Evolutionary conservation across 2,113 vertebrate genomes (phyloP), one percentile per base, ranked within the genome.

Genomic region (Tonatia bakeri): DNA sequence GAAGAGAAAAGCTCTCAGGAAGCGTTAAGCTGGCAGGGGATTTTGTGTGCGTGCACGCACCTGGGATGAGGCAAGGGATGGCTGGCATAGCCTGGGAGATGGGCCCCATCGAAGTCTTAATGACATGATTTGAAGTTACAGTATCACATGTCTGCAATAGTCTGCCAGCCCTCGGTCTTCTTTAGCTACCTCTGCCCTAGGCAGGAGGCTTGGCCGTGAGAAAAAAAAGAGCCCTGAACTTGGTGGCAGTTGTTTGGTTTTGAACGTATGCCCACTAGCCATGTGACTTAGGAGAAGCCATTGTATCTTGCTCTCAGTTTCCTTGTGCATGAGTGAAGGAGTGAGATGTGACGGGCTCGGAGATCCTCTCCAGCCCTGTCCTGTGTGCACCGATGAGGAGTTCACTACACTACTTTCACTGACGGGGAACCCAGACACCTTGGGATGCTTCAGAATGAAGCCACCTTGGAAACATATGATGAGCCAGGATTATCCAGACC

Each of bases 1-100:
- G n/a, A 65, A 94, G 67, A 95, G 95, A 96, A 97, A 92, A 96
- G 93, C 72, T 96, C 96, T 91, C n/a, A 5, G 72, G 43, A 97
- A 93, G 77, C 59, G 17, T 83, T 92, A 69, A 97, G 76, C 85
- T 82, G 47, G 38, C 81, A 91, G 54, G 77, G 45, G 36, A 45
- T 88, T 61, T 22, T 59, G 56, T 59, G 56, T 59, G 56, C 11
- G 56, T 59, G 54, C 22, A 22, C 24, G 22, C 79, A 56, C 54
- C 26, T 59, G 28, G 52, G 50, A 94, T 80, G 38, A 90, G 76
- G 47, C 50, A 87, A 79, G 26, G 38, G n/a, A 50, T 47, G 40
- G 67, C 17, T 75, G 8, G 22, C 5, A 10, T 19, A 17, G 16
- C 38, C 20, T 28, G 13, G 19, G 43, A 72, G 40, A 67, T 14